A percentile compares a stretch with the other conserved stretches of the same genome.
Evolutionary conservation across 2,888 invertebrate genomes (phyloP).

Genomic region (Camponotus fellah): DNA sequence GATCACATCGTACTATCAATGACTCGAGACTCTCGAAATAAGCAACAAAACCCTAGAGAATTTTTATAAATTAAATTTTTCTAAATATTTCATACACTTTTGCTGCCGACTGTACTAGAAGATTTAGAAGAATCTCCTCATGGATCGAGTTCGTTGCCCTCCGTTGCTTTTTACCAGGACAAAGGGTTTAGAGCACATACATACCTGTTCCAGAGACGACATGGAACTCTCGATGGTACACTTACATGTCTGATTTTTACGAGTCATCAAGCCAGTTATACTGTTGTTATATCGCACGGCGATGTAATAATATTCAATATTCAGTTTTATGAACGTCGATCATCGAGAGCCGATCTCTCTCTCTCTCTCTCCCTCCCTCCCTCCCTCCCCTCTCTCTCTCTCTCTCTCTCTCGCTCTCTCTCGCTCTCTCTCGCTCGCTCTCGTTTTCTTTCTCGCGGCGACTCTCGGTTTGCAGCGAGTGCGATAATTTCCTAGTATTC

Average conservation of each 20-base stretch:
- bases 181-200: not conserved
- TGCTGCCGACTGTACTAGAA: constrained; percentile 7
- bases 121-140: constrained; percentile 10
- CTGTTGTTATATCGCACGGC: constrained; percentile 2
- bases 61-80: not conserved
- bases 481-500: constrained; percentile 67
- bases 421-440: not conserved
- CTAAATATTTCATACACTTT: not conserved
- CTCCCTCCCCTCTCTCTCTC: not conserved
- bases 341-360: not conserved
- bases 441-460: not conserved
- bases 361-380: too few species aligned
- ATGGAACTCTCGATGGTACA: not conserved
- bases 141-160: constrained; percentile 52
- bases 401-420: not conserved
- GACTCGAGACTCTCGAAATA: not conserved
- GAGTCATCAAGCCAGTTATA: constrained; percentile 30
- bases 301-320: constrained; percentile 11
- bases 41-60: not conserved
- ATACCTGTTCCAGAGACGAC: not conserved
- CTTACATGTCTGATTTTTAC: constrained; percentile 28
- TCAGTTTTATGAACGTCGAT: constrained; percentile 13
- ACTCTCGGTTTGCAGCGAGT: constrained; percentile 1
- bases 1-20: not conserved
- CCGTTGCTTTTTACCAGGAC: constrained; percentile 22